Conservation (phyloP, 2,888 invertebrate genomes). For the Lasioglossum vierecki region DNA sequence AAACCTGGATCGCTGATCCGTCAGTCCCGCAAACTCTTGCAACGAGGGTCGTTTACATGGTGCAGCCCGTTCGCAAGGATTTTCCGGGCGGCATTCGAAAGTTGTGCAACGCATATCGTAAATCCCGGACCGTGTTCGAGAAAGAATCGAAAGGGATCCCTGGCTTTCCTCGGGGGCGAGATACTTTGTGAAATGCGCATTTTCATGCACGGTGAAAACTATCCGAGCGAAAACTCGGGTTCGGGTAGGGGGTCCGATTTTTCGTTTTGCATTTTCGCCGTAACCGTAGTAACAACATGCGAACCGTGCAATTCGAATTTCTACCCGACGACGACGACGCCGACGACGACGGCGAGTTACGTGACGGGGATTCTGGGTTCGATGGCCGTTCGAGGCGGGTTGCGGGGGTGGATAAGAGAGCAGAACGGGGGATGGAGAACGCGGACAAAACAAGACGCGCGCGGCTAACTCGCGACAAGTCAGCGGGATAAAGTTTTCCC, state of each 20-base stretch:
- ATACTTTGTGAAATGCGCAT: constrained; percentile 45
- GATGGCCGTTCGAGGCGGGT: constrained; percentile 66
- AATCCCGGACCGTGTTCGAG: neutral
- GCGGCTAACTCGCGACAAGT: constrained; percentile 71
- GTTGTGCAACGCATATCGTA: constrained; percentile 11
- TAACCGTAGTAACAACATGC: constrained; percentile 32
- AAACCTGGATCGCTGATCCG: neutral
- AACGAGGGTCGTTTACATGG: neutral
- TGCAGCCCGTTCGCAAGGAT: neutral
- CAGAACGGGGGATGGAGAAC: constrained; percentile 39
- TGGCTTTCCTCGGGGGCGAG: constrained; percentile 25
- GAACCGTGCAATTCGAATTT: constrained; percentile 39
- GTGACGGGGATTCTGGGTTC: constrained; percentile 69
- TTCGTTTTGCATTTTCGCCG: constrained; percentile 21
- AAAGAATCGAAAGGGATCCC: constrained; percentile 12
- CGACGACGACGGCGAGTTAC: constrained; percentile 65
- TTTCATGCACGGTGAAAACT: constrained; percentile 62
- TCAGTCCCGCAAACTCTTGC: neutral
- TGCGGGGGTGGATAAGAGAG: constrained; percentile 5
- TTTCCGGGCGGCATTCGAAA: neutral
- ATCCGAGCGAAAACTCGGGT: constrained; percentile 51
- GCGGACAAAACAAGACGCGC: constrained; percentile 77
- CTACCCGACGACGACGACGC: constrained; percentile 40
- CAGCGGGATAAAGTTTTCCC: constrained; percentile 80
- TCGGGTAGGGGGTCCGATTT: constrained; percentile 21